phyloP scores from a whole-genome alignment of 2,888 invertebrate species.

The Noctua comes region DNA sequence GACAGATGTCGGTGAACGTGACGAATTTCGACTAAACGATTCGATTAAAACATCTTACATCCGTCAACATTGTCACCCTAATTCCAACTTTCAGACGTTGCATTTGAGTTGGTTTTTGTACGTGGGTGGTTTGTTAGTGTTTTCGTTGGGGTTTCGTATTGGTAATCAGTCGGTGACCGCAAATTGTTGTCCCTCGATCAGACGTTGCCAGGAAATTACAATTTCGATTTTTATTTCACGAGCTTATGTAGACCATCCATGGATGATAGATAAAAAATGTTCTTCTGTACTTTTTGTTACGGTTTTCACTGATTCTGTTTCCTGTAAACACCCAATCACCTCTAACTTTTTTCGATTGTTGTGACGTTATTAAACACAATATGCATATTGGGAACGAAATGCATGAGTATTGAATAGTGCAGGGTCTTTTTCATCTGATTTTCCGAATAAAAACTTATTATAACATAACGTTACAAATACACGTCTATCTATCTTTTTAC shows the following conservation, averaged over 20 bases:
- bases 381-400: not conserved
- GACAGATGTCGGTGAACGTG: slow-evolving; percentile 90
- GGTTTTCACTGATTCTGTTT: not conserved
- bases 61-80: slow-evolving; percentile 37
- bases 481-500: not conserved
- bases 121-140: slow-evolving; percentile 67
- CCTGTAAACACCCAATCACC: no score
- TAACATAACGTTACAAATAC: not conserved
- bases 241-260: slow-evolving; percentile 76
- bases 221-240: slow-evolving; percentile 88
- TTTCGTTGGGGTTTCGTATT: slow-evolving; percentile 82
- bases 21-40: slow-evolving; percentile 88
- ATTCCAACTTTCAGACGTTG: slow-evolving; percentile 54
- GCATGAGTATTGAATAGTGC: not conserved
- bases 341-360: not conserved
- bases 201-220: slow-evolving; percentile 89
- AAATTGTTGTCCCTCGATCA: slow-evolving; percentile 90
- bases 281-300: not conserved
- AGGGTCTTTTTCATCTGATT: not conserved
- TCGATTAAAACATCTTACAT: slow-evolving; percentile 71
- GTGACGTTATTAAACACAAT: not conserved
- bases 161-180: slow-evolving; percentile 90
- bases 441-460: not conserved
- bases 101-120: slow-evolving; percentile 66
- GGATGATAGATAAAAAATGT: slow-evolving; percentile 65